phyloP scores from a whole-genome alignment of 2,888 invertebrate genomes.

The Spicauda simplicius region DNA sequence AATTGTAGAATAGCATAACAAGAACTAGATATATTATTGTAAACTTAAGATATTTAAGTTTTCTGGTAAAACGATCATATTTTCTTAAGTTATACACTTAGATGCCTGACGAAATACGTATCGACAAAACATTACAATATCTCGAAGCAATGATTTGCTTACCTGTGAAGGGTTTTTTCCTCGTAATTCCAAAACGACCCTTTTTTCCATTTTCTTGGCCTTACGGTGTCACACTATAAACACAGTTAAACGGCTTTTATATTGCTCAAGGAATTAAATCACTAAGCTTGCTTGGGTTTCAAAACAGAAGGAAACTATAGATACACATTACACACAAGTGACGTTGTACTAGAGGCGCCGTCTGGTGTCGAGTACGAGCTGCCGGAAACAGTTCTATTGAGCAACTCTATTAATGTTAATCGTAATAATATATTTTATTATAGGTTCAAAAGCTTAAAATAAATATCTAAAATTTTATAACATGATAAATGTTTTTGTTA shows the following conservation, averaged over 20 bases:
- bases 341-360: conserved; percentile 78
- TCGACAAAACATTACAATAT: conserved; percentile 83
- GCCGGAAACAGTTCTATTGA: conserved; percentile 67
- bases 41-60: conserved; percentile 41
- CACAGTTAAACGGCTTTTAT: conserved; percentile 64
- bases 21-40: conserved; percentile 37
- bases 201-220: conserved; percentile 92
- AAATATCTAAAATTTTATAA: not conserved
- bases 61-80: conserved; percentile 45
- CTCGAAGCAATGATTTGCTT: conserved; percentile 75
- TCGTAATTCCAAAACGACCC: conserved; percentile 97
- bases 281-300: conserved; percentile 85
- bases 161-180: conserved; percentile 96
- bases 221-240: conserved; percentile 60
- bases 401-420: conserved; percentile 11
- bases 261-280: conserved; percentile 76
- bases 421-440: not conserved
- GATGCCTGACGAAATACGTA: conserved; percentile 77
- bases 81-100: conserved; percentile 59
- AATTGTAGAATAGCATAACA: conserved; percentile 52
- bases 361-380: conserved; percentile 64
- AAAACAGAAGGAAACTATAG: conserved; percentile 85
- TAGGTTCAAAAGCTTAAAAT: not conserved
- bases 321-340: conserved; percentile 76
- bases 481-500: not conserved